Evolutionary conservation across 1,140 invertebrate species (phyloP), one percentile per base, ranked within the genome.

Genomic region (Scaptomyza montana): DNA sequence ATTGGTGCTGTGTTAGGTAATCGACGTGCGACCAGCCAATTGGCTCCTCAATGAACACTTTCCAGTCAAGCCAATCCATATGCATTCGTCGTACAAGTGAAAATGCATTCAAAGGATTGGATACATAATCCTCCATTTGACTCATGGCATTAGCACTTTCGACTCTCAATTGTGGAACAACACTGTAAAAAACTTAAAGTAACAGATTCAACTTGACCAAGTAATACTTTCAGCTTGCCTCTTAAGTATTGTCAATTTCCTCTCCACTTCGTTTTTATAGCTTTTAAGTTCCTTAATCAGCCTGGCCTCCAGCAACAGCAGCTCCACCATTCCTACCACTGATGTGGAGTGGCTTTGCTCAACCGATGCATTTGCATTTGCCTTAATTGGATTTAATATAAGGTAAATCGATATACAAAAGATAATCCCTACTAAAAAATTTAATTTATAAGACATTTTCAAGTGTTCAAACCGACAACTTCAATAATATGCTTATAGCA

Each of bases 271-370:
- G 0, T 93, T 90, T 21, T 98, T 95, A 92, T 97, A 98, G 39
- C 94, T 93, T 71, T 97, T 94, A 45, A 99, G 92, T 45, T 95
- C 96, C 74, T 95, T 93, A 60, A 98, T 96, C 21, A 99, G 94
- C 47, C 95, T 94, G 39, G 94, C 93, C 92, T 99, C 97, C 4
- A 97, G 97, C 76, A 96, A 94, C 25, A 99, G 92, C 9, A 98
- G 93, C 60, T 95, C 95, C 92, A 98, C 96, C 91, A 98, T 94
- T 78, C 98, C 97, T 5, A 94, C 95, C 76, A 98, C 93, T 2
- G 97, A 97, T 0, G 97, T 98, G 1, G 66, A 55, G 25, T 77
- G 53, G 30, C 60, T 65, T 8, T 49, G 5, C 1, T 53, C 28
- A 7, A 4, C 2, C 2, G 13, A 0, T 2, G 3, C 8, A 13